Base-by-base conservation (phyloP, 2,888 invertebrate species). In the Clanis bilineata region DNA sequence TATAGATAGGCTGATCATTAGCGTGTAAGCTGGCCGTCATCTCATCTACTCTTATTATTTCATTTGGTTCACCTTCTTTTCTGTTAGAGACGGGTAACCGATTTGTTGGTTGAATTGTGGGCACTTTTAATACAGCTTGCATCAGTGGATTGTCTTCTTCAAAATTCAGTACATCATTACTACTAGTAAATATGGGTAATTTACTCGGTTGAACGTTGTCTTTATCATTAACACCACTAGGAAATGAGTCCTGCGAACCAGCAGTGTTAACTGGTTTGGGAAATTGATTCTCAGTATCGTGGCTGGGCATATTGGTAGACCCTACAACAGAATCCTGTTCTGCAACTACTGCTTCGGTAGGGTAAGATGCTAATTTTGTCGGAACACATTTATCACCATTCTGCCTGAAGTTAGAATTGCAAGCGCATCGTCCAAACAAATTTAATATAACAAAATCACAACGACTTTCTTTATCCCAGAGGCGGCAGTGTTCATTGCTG, bases 381-480 rank as follows among this genome's bases (percentile, higher is more conserved):
- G 85, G 80, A 59, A 95, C 82, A 86, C 95, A 95, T 65, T 93
- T 93, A 67, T 95, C 95, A 15, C 94, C 95, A 23, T 93, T 87
- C 86, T 95, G 95, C 63, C 93, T 93, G 68, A 94, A 93, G 43
- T 94, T 94, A 9, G 94, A 84, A 70, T 95, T 95, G 80, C 98
- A 98, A 64, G 96, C 95, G 76, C 98, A 98, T 76, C 97, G 94
- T 55, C 98, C 98, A 79, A 97, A 97, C 10, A 98, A 93, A 82
- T 97, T 96, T 28, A 97, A 97, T 70, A 98, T 97, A 57, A 97
- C 94, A 82, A 96, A 98, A 84, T 97, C 97, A 77, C 98, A 98
- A 77, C 97, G 96, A 66, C 96, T 96, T 78, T 96, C 95, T 64
- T 93, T 94, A 72, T 96, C 96, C 94, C 96, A 96, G 76, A 97